Conservation (phyloP, 2,888 invertebrate genomes). For the Anoplius nigerrimus region DNA sequence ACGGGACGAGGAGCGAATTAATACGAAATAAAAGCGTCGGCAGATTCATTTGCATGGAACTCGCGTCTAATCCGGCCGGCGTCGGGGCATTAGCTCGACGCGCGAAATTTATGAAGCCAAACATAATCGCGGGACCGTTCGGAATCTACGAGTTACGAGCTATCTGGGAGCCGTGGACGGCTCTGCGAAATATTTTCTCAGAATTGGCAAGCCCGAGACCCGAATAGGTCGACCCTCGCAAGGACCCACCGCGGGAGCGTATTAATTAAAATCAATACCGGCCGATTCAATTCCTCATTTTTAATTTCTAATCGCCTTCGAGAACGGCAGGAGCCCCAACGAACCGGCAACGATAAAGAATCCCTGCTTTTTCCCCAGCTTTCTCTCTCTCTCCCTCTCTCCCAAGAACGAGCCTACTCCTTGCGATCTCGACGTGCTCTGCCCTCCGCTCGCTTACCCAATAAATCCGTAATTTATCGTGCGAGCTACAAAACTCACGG, state of each 20-base stretch:
- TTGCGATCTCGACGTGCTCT: not conserved
- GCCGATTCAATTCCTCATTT: slow-evolving; percentile 38
- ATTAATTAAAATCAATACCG: slow-evolving; percentile 53
- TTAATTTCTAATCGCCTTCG: slow-evolving; percentile 40
- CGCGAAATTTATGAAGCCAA: not conserved
- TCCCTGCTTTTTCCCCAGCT: slow-evolving; percentile 1
- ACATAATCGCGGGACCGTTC: slow-evolving; percentile 19
- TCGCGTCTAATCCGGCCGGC: slow-evolving; percentile 42
- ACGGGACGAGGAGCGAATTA: too few relatives aligned
- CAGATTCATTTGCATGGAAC: not conserved
- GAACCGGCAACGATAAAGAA: slow-evolving; percentile 32
- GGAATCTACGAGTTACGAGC: slow-evolving; percentile 39
- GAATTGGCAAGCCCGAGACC: not conserved
- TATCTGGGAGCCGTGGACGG: slow-evolving; percentile 24
- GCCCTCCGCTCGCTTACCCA: slow-evolving; percentile 33
- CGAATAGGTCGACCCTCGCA: not conserved
- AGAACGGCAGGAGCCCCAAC: slow-evolving; percentile 9
- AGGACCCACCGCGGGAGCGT: slow-evolving; percentile 8
- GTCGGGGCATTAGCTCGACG: slow-evolving; percentile 27
- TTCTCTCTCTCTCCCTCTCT: not conserved
- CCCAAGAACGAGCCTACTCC: not conserved
- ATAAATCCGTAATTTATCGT: slow-evolving; percentile 53
- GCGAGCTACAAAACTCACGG: slow-evolving; percentile 41
- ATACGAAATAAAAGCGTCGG: too few relatives aligned
- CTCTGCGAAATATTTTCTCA: slow-evolving; percentile 16